phyloP scores from a whole-genome alignment of 2,113 vertebrate species.

The Takifugu flavidus region DNA sequence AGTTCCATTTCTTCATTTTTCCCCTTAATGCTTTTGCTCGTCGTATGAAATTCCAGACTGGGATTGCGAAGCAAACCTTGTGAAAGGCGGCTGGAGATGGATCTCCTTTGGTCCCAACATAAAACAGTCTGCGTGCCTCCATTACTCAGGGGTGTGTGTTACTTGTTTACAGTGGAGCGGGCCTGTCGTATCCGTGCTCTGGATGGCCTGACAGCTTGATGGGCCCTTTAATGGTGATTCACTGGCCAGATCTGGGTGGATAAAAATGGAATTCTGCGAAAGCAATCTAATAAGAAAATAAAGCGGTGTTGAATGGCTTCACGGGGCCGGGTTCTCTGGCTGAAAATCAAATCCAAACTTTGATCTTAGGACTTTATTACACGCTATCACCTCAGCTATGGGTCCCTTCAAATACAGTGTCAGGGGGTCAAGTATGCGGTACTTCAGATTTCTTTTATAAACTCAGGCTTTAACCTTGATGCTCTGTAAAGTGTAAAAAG shows the following conservation, averaged over 20 bases:
- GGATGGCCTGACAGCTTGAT: slow-evolving; percentile 76
- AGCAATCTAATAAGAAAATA: slow-evolving; percentile 78
- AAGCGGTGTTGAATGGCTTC: slow-evolving; percentile 61
- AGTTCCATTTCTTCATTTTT: slow-evolving; percentile 52
- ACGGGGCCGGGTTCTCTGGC: slow-evolving; percentile 41
- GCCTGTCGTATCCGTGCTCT: slow-evolving; percentile 69
- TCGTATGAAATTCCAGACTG: not conserved
- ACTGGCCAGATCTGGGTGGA: slow-evolving; percentile 75
- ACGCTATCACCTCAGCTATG: slow-evolving; percentile 53
- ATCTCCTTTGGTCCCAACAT: slow-evolving; percentile 70
- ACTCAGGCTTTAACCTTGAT: slow-evolving; percentile 53
- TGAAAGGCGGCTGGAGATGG: slow-evolving; percentile 67
- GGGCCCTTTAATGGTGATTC: slow-evolving; percentile 78
- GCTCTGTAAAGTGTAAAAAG: slow-evolving; percentile 53
- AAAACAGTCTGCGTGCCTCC: slow-evolving; percentile 62
- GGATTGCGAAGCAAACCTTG: slow-evolving; percentile 65
- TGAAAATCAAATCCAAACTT: slow-evolving; percentile 72
- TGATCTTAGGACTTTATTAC: slow-evolving; percentile 69
- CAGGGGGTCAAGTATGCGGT: slow-evolving; percentile 55
- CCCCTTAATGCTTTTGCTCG: not conserved
- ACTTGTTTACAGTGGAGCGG: slow-evolving; percentile 74
- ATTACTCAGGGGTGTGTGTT: slow-evolving; percentile 67
- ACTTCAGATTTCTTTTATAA: slow-evolving; percentile 57
- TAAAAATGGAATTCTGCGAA: slow-evolving; percentile 79
- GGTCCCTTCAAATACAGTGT: slow-evolving; percentile 44